Base-by-base conservation (phyloP, 2,888 invertebrate species). In the Choreutis nemorana region DNA sequence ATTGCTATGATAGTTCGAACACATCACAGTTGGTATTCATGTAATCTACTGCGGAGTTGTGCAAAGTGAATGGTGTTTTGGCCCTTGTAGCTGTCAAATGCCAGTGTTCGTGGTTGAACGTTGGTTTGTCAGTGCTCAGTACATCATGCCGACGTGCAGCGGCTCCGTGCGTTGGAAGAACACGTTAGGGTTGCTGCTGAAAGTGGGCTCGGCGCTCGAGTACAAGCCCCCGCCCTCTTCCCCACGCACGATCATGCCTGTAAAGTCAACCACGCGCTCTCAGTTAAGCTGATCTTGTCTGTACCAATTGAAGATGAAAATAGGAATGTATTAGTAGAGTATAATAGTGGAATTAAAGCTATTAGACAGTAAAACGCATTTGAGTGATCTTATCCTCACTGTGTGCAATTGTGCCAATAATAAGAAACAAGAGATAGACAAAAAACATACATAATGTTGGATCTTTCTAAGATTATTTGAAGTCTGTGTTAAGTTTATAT, bases 101-200 rank as follows among this genome's bases (percentile, higher is more conserved):
- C 57, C 72, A 68, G 55, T 64, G 75, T 77, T 78, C 77, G 46
- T 48, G 44, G 38, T 29, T 57, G 78, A 77, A 75, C 75, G 64
- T 52, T 66, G 75, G 71, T 56, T 73, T 73, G 77, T 53, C 72
- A 77, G 75, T 36, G 64, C 63, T 86, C 79, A 93, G 77, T 93
- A 93, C 87, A 93, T 91, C 90, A 93, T 91, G 68, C 92, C 92
- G 44, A 91, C 91, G 82, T 93, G 92, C 50, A 92, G 85, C 39
- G 87, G 89, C 49, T 79, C 80, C 48, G 87, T 84, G 53, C 92
- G 85, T 71, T 93, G 92, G 73, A 93, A 93, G 71, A 89, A 93
- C 42, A 93, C 93, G 79, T 93, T 93, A 44, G 93, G 93, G 80
- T 93, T 93, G 68, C 88, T 90, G 70, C 92, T 93, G 66, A 92